A percentile compares a stretch with the other conserved stretches of the same genome.
phyloP scores from a whole-genome alignment of 2,113 vertebrate species.

The Coracopsis vasa region DNA sequence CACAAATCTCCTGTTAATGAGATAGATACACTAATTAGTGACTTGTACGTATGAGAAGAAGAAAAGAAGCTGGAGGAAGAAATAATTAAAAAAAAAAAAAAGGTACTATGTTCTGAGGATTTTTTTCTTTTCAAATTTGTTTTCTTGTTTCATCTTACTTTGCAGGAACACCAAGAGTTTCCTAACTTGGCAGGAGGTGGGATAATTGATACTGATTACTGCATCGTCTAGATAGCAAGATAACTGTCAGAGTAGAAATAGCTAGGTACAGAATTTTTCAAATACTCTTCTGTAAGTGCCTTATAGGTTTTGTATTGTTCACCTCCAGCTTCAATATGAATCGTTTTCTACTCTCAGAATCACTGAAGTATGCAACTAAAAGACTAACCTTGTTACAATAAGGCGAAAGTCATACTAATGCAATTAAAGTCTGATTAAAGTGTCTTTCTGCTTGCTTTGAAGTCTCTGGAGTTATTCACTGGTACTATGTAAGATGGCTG shows the following conservation, averaged over 20 bases:
- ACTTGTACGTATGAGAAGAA: not conserved
- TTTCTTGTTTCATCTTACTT: conserved; percentile 34
- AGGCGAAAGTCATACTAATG: not conserved
- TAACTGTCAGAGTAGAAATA: not conserved
- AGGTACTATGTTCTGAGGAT: not conserved
- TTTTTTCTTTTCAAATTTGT: not conserved
- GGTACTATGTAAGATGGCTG: not conserved
- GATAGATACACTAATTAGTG: conserved; percentile 38
- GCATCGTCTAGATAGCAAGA: not conserved
- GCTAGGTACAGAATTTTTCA: not conserved
- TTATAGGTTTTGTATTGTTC: not conserved
- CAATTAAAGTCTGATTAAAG: not conserved
- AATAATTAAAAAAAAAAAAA: not conserved
- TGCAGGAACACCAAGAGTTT: not conserved
- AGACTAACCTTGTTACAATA: not conserved
- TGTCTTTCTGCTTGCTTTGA: not conserved
- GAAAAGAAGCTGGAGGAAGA: not conserved
- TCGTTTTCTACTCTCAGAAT: not conserved
- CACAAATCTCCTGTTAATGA: conserved; percentile 1
- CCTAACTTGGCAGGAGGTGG: not conserved
- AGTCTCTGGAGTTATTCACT: not conserved
- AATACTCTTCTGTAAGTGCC: not conserved
- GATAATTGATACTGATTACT: conserved; percentile 26
- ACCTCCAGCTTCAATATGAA: not conserved
- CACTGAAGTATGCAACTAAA: not conserved